Evolutionary conservation across 2,888 invertebrate genomes (phyloP).

Genomic region (Brachyptera putata): DNA sequence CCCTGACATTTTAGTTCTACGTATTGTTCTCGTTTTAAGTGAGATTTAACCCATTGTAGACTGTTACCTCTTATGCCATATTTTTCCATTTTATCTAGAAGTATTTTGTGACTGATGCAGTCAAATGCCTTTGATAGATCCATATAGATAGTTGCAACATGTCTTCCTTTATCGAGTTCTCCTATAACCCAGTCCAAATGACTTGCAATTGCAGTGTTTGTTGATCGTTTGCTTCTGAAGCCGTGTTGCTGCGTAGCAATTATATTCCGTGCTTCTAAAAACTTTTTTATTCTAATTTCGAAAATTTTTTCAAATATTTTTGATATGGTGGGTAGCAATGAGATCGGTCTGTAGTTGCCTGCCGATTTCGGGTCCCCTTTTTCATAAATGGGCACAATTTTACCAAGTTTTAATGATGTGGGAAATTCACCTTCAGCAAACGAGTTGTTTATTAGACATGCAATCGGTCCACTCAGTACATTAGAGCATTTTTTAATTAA

Average conservation of each 20-base stretch:
- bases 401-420: background rate
- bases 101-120: background rate
- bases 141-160: background rate
- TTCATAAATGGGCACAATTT: background rate
- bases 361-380: background rate
- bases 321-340: background rate
- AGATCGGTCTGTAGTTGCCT: background rate
- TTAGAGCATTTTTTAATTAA: background rate
- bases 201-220: background rate
- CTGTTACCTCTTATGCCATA: background rate
- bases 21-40: background rate
- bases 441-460: background rate
- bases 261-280: background rate
- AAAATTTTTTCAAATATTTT: background rate
- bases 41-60: background rate
- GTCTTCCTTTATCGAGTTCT: background rate
- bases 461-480: background rate
- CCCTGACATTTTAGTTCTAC: background rate
- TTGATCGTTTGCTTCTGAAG: background rate
- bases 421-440: background rate
- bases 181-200: background rate
- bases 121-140: background rate
- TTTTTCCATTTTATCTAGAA: background rate
- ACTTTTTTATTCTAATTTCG: background rate
- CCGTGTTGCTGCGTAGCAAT: background rate